Base-by-base conservation (phyloP, 2,888 invertebrate species). In the Diploptera punctata region DNA sequence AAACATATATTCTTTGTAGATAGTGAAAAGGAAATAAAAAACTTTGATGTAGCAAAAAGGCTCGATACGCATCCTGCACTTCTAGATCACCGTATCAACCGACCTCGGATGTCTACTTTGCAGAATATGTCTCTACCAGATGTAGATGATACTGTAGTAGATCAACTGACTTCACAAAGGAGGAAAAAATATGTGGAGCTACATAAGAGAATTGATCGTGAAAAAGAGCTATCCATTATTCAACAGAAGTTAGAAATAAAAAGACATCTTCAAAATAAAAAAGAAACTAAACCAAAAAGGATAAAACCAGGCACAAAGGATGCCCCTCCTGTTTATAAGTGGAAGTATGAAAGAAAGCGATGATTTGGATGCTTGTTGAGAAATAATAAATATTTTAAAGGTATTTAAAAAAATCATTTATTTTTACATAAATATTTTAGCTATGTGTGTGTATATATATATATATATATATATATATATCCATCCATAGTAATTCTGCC, bases 1-100 rank as follows among this genome's bases (percentile, higher is more conserved):
- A 89, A 88, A 24, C 97, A 97, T 79, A 88, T 86, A 44, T 92
- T 93, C 80, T 98, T 95, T 81, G 88, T 93, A 0, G 92, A 94
- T 57, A 86, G 87, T 2, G 81, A 83, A 75, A 81, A 83, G 76
- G 89, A 91, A 80, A 84, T 83, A 0, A 85, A 86, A 76, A 81
- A 85, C 26, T 91, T 93, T 81, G 89, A 93, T 81, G 79, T 93
- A 5, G 91, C 90, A 0, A 87, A 91, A 77, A 87, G 89, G 74
- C 83, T 94, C 67, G 89, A 91, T 77, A 95, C 94, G 0, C 93
- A 94, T 80, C 92, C 93, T 0, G 85, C 87, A 0, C 83, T 95
- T 7, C 78, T 95, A 1, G 85, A 86, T 13, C 86, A 92, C 62
- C 88, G 89, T 78, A 90, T 89, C 77, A 75, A 75, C 24, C 38